Evolutionary conservation across 2,113 vertebrate genomes (phyloP).

Genomic region (Cygnus atratus): DNA sequence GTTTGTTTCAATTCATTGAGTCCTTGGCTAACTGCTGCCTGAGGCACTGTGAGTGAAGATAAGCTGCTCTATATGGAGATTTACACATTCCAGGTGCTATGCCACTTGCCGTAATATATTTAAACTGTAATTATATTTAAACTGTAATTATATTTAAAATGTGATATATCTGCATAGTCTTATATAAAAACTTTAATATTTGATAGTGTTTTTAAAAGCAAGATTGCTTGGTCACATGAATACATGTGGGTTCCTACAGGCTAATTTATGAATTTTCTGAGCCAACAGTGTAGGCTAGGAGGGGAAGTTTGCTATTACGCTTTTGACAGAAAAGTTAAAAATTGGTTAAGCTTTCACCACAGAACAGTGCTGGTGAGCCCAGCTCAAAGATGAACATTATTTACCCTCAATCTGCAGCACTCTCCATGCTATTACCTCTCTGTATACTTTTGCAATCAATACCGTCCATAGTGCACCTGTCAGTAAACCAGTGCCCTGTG

Average conservation of each 20-base stretch:
- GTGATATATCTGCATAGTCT: background rate
- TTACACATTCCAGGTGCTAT: background rate
- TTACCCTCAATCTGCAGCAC: background rate
- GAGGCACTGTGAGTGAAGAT: background rate
- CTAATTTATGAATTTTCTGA: background rate
- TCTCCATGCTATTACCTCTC: background rate
- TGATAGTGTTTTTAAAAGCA: background rate
- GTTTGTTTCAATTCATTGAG: background rate
- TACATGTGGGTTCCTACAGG: background rate
- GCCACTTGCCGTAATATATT: background rate
- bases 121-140: background rate
- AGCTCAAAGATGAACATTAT: background rate
- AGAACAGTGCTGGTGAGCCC: background rate
- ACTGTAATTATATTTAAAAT: background rate
- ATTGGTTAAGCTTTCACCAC: background rate
- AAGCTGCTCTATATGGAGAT: background rate
- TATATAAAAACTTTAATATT: background rate
- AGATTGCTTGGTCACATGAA: background rate
- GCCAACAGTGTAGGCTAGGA: fast-evolving
- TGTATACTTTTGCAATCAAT: background rate
- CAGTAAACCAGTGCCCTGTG: background rate
- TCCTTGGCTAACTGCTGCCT: background rate
- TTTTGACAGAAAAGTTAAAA: background rate
- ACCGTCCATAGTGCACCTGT: background rate
- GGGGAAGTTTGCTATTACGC: fast-evolving